Evolutionary conservation across 2,888 invertebrate species (phyloP).

Genomic region (Hypsopygia costalis): DNA sequence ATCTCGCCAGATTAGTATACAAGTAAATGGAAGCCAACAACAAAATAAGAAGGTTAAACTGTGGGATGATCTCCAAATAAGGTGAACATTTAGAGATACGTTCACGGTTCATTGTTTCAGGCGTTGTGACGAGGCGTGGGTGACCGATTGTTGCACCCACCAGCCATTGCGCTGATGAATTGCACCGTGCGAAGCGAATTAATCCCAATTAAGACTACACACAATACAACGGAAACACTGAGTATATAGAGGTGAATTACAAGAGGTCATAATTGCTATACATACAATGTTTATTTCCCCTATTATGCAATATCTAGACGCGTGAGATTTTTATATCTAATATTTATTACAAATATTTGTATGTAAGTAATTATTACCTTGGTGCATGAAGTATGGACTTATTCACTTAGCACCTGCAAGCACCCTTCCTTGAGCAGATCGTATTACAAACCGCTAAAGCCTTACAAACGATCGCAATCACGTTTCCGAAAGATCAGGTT

Average conservation of each 20-base stretch:
- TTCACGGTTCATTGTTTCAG: conserved; percentile 57
- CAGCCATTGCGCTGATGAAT: conserved; percentile 52
- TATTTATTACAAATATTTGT: not conserved
- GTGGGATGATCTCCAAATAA: conserved; percentile 47
- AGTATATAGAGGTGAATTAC: conserved; percentile 14
- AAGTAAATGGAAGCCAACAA: not conserved
- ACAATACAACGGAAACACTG: conserved; percentile 42
- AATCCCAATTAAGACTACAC: conserved; percentile 54
- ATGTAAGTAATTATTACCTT: not conserved
- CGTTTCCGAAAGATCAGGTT: conserved; percentile 6
- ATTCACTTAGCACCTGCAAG: conserved; percentile 2
- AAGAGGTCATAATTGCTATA: conserved; percentile 18
- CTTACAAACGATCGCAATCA: conserved; percentile 6
- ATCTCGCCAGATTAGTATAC: too few relatives aligned
- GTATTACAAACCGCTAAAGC: conserved; percentile 11
- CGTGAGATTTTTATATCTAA: conserved; percentile 3
- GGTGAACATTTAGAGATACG: conserved; percentile 41
- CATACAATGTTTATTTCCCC: conserved; percentile 14
- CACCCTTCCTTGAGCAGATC: conserved; percentile 5
- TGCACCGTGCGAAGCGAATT: conserved; percentile 57
- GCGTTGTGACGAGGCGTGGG: conserved; percentile 38
- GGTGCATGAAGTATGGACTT: not conserved
- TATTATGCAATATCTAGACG: conserved; percentile 7
- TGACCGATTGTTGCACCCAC: conserved; percentile 66
- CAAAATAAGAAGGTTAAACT: conserved; percentile 39